Evolutionary conservation across 2,113 vertebrate genomes (phyloP).

Genomic region (Silurus meridionalis): DNA sequence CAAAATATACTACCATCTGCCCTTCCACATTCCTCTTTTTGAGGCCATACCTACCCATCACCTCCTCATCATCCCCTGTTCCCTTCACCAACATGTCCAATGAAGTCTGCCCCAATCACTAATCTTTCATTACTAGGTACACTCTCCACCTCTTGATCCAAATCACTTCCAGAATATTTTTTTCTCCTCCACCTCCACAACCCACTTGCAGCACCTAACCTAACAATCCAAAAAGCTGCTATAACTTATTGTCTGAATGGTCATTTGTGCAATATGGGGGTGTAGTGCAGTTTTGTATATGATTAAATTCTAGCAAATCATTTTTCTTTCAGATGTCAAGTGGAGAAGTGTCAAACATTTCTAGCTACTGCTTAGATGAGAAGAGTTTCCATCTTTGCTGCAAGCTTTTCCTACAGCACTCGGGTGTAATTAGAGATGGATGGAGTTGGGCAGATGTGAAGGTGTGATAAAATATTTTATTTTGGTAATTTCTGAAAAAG

Average conservation of each 20-base stretch:
- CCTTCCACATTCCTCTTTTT: too few species aligned
- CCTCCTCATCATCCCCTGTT: too few species aligned
- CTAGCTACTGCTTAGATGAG: constrained; percentile 13
- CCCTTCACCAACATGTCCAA: too few species aligned
- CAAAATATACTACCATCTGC: too few species aligned
- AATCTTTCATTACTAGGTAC: too few species aligned
- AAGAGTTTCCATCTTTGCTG: constrained; percentile 6
- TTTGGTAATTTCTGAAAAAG: constrained; percentile 26
- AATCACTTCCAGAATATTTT: too few species aligned
- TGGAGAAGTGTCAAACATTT: constrained; percentile 1
- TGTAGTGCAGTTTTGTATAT: not conserved
- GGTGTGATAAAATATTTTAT: not conserved
- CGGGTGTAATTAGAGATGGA: not conserved
- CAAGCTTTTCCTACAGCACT: constrained; percentile 14
- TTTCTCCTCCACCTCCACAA: too few species aligned
- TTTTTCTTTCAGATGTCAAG: constrained; percentile 8
- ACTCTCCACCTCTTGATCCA: too few species aligned
- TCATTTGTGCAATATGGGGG: not conserved
- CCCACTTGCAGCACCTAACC: too few species aligned
- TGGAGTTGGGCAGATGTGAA: constrained; percentile 25
- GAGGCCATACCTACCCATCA: too few species aligned
- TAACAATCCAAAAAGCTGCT: too few species aligned
- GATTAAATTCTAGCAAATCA: not conserved
- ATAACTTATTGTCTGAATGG: not conserved
- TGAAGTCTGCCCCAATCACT: too few species aligned